A percentile compares a stretch with the other conserved stretches of the same genome.
These are phyloP conservation scores for Lucilia sericata DNA, from an alignment of 1,140 invertebrate genomes.

Conservation along the genomic window DNA sequence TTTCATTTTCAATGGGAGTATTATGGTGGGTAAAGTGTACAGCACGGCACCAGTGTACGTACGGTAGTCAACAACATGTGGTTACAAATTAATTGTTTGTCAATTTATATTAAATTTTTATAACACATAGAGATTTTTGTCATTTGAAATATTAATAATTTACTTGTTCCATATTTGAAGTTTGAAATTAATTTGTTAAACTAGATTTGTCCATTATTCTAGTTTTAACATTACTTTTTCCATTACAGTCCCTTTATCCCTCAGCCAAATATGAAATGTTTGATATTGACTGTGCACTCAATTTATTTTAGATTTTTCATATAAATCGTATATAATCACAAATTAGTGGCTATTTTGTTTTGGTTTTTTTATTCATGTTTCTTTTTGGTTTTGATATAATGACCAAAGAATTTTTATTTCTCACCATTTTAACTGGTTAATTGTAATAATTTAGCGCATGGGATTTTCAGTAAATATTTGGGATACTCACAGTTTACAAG, in stretches of 20 bases:
- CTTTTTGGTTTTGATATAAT: background rate
- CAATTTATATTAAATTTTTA: conserved; percentile 14
- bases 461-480: background rate
- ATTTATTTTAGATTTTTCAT: background rate
- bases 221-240: too few species aligned
- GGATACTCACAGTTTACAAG: background rate
- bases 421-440: conserved; percentile 27
- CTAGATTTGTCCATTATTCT: too few species aligned
- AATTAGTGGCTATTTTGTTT: background rate
- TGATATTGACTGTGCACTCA: too few species aligned
- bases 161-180: too few species aligned
- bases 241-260: too few species aligned
- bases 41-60: background rate
- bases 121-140: too few species aligned
- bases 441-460: conserved; percentile 34
- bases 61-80: conserved; percentile 24
- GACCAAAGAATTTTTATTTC: conserved; percentile 21
- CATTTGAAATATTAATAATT: too few species aligned
- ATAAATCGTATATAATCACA: background rate
- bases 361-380: background rate
- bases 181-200: too few species aligned
- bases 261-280: too few species aligned
- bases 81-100: conserved; percentile 34
- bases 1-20: background rate
- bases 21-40: too few species aligned